Evolutionary conservation across 2,113 vertebrate genomes (phyloP), one percentile per base, ranked within the genome.

Genomic region (Nyctereutes procyonoides): DNA sequence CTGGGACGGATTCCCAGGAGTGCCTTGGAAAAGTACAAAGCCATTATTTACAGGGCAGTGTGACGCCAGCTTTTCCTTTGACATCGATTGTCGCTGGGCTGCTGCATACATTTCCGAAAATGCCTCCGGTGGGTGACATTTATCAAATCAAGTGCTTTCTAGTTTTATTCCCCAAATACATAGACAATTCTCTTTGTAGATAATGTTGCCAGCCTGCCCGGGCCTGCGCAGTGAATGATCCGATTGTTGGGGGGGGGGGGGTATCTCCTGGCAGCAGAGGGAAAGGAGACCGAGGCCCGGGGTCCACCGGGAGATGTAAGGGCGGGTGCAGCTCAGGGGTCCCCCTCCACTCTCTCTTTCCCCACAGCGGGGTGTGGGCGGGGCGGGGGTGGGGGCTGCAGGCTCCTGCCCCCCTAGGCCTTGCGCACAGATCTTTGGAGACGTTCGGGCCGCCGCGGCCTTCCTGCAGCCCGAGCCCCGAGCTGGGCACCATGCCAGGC

Each of bases 131-230:
- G 89, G 95, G 97, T 77, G 93, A 86, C 95, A 95, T 95, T 89
- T 56, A 95, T 94, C 95, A 92, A 43, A 95, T 86, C 63, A 28
- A 74, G 76, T 19, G 97, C 95, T 96, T 94, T 96, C 92, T 88
- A 58, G 71, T 85, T 88, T 67, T 73, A 58, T 38, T 93, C 82
- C 92, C 89, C 81, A 7, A 55, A 83, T 35, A 32, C 77, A 32
- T 8, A 69, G 94, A 74, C 89, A 81, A 63, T 94, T 93, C 58
- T 92, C 86, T 87, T 69, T 81, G 92, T 58, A 86, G 92, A 77
- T 58, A 28, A 28, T 14, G 87, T 17, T n/a, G 93, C 86, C 28
- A 67, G 91, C 77, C 35, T 0, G 0, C 62, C 56, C 0, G 1
- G n/a, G 82, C 35, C 65, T 16, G 56, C 19, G 82, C 22, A 10